These are phyloP conservation scores for Nomada ruficornis DNA, from an alignment of 2,888 invertebrate genomes.

Conservation along the genomic window DNA sequence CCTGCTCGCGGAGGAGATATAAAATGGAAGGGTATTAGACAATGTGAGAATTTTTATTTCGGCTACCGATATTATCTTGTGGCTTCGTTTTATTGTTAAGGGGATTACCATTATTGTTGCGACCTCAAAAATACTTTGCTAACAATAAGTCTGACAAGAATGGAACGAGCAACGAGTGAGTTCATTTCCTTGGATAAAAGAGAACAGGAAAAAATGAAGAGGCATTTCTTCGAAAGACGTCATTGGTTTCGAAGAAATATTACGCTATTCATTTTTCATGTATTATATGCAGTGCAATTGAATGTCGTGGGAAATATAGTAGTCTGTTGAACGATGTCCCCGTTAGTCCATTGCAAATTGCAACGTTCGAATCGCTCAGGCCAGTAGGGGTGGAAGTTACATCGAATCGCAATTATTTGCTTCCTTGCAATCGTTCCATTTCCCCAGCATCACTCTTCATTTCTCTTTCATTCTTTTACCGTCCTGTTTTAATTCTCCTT, in stretches of 20 bases:
- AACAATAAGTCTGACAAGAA: conserved; percentile 65
- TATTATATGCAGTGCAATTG: neutral
- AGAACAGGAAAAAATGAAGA: neutral
- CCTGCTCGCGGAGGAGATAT: neutral
- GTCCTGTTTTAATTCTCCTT: neutral
- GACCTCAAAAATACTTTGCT: conserved; percentile 73
- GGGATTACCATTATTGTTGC: conserved; percentile 75
- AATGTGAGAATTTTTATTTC: neutral
- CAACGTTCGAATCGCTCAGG: neutral
- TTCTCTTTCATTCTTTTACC: neutral
- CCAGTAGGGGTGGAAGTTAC: neutral
- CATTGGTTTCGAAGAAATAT: neutral
- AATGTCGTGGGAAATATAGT: neutral
- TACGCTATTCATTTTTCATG: neutral
- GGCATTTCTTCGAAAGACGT: neutral
- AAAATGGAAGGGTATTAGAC: neutral
- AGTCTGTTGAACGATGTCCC: no score
- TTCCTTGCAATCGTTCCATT: conserved; percentile 12
- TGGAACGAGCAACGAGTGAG: conserved; percentile 63
- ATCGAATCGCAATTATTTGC: conserved; percentile 3
- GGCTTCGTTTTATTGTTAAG: conserved; percentile 58
- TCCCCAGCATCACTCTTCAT: conserved; percentile 4
- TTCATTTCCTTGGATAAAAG: conserved; percentile 30
- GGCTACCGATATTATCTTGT: conserved; percentile 4
- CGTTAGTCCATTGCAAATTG: neutral